Conservation (phyloP, 1,140 invertebrate species). For the Nasonia giraulti region DNA sequence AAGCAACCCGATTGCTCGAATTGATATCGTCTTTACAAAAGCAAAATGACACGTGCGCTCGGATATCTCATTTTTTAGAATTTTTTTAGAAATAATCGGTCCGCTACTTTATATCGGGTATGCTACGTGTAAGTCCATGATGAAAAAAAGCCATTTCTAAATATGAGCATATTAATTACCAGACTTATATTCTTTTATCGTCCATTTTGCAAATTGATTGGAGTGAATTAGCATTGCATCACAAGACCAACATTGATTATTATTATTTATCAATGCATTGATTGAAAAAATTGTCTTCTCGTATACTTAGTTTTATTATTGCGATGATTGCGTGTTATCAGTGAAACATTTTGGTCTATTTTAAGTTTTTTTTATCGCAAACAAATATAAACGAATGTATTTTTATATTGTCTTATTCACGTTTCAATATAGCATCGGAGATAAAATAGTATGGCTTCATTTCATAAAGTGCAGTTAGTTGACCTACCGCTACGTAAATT, state of each 20-base stretch:
- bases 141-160: too few species aligned
- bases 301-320: background rate
- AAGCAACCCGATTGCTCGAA: background rate
- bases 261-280: background rate
- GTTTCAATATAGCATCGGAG: background rate
- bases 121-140: too few species aligned
- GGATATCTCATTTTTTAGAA: too few species aligned
- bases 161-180: too few species aligned
- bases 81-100: too few species aligned
- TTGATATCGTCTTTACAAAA: background rate
- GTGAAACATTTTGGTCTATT: background rate
- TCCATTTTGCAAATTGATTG: too few species aligned
- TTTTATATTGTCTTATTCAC: constrained; percentile 34
- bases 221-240: too few species aligned
- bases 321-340: constrained; percentile 4
- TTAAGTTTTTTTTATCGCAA: constrained; percentile 29
- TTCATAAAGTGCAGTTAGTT: background rate
- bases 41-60: background rate
- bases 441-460: constrained; percentile 25
- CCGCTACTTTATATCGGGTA: too few species aligned
- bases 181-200: too few species aligned
- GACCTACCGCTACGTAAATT: too few species aligned
- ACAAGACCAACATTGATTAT: too few species aligned
- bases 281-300: background rate
- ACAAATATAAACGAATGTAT: constrained; percentile 22